Conservation (phyloP, 2,113 vertebrate genomes). For the Anolis carolinensis region DNA sequence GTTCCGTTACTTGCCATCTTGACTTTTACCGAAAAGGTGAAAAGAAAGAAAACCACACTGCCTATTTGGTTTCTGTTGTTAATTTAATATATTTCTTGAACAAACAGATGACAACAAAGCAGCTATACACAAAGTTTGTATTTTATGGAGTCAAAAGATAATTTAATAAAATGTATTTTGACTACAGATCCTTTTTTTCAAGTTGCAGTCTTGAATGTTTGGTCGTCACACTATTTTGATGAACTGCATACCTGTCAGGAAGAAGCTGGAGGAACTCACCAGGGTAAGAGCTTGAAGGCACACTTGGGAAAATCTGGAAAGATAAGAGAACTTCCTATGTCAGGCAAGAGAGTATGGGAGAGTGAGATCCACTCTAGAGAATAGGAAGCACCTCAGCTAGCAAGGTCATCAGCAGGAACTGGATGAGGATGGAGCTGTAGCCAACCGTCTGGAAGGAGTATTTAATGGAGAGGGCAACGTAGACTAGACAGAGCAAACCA, state of each 20-base stretch:
- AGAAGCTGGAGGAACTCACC: too few relatives aligned
- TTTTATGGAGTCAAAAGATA: conserved; percentile 59
- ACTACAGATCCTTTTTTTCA: conserved; percentile 38
- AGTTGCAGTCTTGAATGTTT: not conserved
- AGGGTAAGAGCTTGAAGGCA: too few relatives aligned
- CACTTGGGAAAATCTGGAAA: too few relatives aligned
- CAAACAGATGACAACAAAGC: conserved; percentile 42
- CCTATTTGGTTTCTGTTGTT: conserved; percentile 54
- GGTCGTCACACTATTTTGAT: not conserved
- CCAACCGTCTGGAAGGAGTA: too few relatives aligned
- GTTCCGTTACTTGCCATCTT: conserved; percentile 53
- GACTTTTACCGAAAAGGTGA: conserved; percentile 61
- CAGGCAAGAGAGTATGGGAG: too few relatives aligned
- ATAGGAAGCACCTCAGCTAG: too few relatives aligned
- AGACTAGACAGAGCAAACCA: too few relatives aligned
- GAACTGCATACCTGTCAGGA: not conserved
- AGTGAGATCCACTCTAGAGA: too few relatives aligned
- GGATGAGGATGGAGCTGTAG: too few relatives aligned
- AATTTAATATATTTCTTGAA: conserved; percentile 60
- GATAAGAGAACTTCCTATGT: too few relatives aligned
- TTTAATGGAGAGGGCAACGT: too few relatives aligned
- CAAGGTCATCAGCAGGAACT: too few relatives aligned
- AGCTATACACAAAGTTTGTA: conserved; percentile 53
- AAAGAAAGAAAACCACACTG: conserved; percentile 31
- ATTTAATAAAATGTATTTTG: conserved; percentile 57